Evolutionary conservation across 2,797 vertebrate genomes (phyloP).

Genomic region (Danio jaintianensis): DNA sequence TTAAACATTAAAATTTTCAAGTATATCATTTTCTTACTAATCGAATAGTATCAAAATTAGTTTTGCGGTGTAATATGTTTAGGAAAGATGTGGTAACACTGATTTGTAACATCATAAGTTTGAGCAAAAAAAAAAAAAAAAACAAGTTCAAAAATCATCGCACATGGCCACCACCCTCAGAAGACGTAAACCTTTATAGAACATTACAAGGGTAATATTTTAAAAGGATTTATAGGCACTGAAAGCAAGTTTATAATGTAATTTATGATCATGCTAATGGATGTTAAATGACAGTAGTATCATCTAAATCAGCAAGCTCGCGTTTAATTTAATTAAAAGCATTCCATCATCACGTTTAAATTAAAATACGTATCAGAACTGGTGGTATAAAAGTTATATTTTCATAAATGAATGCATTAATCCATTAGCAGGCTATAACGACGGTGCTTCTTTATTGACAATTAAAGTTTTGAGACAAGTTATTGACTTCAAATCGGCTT

Average conservation of each 20-base stretch:
- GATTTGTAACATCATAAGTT: too few species aligned
- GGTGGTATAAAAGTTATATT: neutral
- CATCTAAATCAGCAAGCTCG: constrained; percentile 18
- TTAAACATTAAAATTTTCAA: too few species aligned
- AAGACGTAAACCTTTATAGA: constrained; percentile 8
- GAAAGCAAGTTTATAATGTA: neutral
- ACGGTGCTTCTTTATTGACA: neutral
- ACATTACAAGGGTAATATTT: constrained; percentile 4
- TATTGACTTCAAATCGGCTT: neutral
- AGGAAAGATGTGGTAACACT: neutral
- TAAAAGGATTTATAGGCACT: constrained; percentile 17
- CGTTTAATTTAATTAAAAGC: constrained; percentile 18
- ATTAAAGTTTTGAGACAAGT: neutral
- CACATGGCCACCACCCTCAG: constrained; percentile 11
- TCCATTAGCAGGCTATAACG: neutral
- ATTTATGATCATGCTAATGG: constrained; percentile 19
- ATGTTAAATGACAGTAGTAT: constrained; percentile 2
- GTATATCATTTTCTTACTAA: too few species aligned
- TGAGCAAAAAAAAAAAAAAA: too few species aligned
- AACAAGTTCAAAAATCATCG: too few species aligned
- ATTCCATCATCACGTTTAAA: neutral
- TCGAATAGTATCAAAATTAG: too few species aligned
- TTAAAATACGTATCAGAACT: neutral
- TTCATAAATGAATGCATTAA: neutral
- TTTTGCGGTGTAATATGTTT: neutral